Conservation (phyloP, 2,797 vertebrate genomes). For the Mormyrus proboscirostris region DNA sequence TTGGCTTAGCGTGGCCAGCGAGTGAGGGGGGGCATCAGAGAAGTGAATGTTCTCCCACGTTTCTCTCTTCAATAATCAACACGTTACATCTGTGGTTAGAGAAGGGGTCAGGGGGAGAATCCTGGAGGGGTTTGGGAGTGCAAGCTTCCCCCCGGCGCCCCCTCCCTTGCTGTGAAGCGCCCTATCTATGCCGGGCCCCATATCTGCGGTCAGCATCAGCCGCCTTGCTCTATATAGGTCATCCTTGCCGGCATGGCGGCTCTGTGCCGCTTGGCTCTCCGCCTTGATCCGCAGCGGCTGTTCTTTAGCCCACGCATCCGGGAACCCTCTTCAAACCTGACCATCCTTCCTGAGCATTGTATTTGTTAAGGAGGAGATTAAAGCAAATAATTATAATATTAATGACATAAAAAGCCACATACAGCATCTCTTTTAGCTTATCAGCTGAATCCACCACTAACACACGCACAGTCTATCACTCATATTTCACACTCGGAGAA, state of each 20-base stretch:
- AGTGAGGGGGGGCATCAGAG: background rate
- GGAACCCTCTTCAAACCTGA: background rate
- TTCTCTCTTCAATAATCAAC: background rate
- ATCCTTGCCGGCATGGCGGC: background rate
- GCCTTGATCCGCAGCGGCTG: background rate
- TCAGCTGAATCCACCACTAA: background rate
- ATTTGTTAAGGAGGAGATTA: background rate
- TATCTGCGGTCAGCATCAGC: background rate
- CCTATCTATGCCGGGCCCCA: background rate
- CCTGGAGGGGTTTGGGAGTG: background rate
- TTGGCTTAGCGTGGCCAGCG: background rate
- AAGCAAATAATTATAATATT: background rate
- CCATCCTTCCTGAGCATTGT: background rate
- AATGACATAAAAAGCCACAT: background rate
- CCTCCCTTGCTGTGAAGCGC: background rate
- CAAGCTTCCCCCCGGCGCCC: background rate
- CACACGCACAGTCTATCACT: background rate
- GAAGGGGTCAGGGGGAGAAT: background rate
- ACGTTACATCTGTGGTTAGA: background rate
- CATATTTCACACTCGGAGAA: background rate
- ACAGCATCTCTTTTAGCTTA: background rate
- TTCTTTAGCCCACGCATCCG: background rate
- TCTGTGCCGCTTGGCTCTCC: background rate
- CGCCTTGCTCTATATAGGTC: slow-evolving; percentile 18
- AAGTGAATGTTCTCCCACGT: background rate